phyloP scores from a whole-genome alignment of 2,113 vertebrate genomes.

The Peromyscus californicus region DNA sequence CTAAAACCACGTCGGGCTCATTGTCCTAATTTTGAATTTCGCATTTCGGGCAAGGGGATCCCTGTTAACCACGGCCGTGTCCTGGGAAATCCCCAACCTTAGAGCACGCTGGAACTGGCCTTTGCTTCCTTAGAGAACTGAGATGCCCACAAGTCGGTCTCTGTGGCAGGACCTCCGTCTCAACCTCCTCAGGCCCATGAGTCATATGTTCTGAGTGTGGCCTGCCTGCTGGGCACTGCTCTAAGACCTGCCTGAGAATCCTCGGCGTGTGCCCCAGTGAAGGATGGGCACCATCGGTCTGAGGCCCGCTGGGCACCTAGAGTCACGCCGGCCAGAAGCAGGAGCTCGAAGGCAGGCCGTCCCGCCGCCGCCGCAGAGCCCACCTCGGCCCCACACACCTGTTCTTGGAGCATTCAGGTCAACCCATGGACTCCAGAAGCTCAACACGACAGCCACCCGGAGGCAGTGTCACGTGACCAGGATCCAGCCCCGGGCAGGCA shows the following conservation, averaged over 20 bases:
- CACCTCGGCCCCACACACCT: background rate
- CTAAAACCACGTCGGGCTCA: background rate
- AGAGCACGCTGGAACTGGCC: background rate
- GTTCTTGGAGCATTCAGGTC: background rate
- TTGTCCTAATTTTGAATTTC: background rate
- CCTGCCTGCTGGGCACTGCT: background rate
- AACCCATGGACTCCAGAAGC: background rate
- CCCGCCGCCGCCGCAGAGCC: background rate
- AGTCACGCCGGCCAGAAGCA: background rate
- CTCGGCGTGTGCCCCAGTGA: background rate
- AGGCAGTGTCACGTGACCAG: too few relatives aligned
- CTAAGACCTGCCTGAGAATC: background rate
- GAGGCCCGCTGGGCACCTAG: background rate
- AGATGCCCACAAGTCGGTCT: background rate
- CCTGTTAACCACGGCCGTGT: accelerated
- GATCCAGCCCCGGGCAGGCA: background rate
- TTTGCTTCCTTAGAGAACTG: background rate
- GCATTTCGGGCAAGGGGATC: background rate
- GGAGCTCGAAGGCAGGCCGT: background rate
- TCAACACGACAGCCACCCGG: background rate
- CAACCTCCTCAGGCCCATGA: background rate
- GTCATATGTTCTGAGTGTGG: accelerated
- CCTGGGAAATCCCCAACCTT: background rate
- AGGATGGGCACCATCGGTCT: background rate
- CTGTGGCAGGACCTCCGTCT: background rate